Conservation (phyloP, 2,113 vertebrate genomes). For the Edolisoma coerulescens region DNA sequence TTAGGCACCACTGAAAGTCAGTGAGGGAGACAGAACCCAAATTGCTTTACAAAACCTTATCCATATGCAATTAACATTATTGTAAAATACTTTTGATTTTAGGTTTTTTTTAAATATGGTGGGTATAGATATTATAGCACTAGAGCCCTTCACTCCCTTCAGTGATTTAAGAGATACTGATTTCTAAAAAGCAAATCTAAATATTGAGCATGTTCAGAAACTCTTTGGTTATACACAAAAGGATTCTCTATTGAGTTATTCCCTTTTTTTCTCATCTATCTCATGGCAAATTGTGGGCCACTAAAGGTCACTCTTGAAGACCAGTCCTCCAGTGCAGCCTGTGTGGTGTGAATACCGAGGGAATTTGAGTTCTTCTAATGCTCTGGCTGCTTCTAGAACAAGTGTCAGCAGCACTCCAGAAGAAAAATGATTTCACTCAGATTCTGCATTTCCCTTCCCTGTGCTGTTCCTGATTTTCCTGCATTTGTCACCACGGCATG, state of each 20-base stretch:
- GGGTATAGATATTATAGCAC: not conserved
- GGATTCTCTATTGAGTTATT: not conserved
- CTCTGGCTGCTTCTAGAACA: constrained; percentile 34
- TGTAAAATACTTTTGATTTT: not conserved
- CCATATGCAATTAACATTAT: not conserved
- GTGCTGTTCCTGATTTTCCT: constrained; percentile 17
- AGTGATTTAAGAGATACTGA: not conserved
- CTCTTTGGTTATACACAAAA: not conserved
- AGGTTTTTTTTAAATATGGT: not conserved
- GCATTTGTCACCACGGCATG: not conserved
- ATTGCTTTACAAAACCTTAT: not conserved
- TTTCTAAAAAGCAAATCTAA: constrained; percentile 5
- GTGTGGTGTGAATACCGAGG: accelerated
- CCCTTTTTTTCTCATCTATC: not conserved
- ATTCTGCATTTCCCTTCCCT: constrained; percentile 1
- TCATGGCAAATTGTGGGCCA: not conserved
- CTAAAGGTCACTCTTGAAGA: not conserved
- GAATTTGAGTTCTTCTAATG: not conserved
- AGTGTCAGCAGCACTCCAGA: constrained; percentile 21
- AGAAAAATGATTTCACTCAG: constrained; percentile 20
- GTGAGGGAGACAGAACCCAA: not conserved
- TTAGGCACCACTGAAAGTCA: not conserved
- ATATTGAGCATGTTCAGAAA: not conserved
- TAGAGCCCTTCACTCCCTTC: not conserved
- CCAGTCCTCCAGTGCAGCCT: not conserved